Base-by-base conservation (phyloP, 1,140 invertebrate genomes). In the Thalassaphorura encarpata region DNA sequence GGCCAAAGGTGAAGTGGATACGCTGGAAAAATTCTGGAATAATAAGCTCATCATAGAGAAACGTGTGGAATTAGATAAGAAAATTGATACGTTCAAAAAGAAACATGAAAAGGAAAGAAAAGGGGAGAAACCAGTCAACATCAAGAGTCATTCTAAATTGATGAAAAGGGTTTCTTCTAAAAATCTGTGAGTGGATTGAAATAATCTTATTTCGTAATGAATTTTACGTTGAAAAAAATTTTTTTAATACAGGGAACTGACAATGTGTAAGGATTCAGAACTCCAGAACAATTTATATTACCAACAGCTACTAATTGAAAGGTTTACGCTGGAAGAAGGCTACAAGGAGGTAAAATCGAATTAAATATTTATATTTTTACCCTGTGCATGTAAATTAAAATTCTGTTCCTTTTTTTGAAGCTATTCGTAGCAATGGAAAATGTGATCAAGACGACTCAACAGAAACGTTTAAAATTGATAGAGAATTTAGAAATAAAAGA, bases 1-100 rank as follows among this genome's bases (percentile, higher is more conserved):
- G n/a, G n/a, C n/a, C n/a, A n/a, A n/a, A n/a, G n/a, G n/a, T n/a
- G n/a, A n/a, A 11, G 33, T 85, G 0, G 89, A 92, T 66, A 75
- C 84, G 0, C 69, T 95, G 28, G 86, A 90, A 11, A 81, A 83
- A 59, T 74, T 94, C 6, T 78, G 89, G 64, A 82, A 85, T 4
- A 81, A 82, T 66, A 94, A 94, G 74, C 66, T 77, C 24, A 85
- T 91, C 3, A 79, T 78, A 28, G 89, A 94, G 63, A 88, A 90
- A 63, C 79, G 82, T 18, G 62, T 78, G 1, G 89, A 95, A 69
- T 69, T 92, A 19, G 87, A 92, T 33, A 89, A 91, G 67, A 93
- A 94, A 68, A 69, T 96, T 41, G 87, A 92, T 59, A 76, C 78
- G 36, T 67, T 95, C 42, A 75, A 80, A 42, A 87, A 89, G 67